Conservation (phyloP, 2,888 invertebrate genomes). For the Caenorhabditis uteleia region DNA sequence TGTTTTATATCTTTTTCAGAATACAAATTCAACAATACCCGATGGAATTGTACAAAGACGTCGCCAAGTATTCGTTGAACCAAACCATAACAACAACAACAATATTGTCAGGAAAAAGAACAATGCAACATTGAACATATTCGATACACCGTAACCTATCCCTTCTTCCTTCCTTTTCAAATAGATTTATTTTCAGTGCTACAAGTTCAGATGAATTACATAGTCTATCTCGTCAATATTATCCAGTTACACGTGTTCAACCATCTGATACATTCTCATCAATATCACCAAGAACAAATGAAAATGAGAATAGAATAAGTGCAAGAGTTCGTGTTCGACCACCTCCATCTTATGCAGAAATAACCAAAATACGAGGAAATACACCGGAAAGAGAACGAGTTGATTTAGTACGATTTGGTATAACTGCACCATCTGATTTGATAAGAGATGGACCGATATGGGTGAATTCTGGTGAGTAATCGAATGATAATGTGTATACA, state of each 20-base stretch:
- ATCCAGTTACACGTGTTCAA: too few relatives aligned
- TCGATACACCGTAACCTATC: too few relatives aligned
- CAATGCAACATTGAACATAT: neutral
- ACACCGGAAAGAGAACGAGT: neutral
- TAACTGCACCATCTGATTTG: neutral
- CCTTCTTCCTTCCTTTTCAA: too few relatives aligned
- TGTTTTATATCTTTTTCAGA: constrained; percentile 7
- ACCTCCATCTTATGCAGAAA: constrained; percentile 2
- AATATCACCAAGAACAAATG: too few relatives aligned
- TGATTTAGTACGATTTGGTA: neutral
- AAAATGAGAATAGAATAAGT: too few relatives aligned
- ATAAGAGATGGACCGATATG: neutral
- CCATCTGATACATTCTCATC: too few relatives aligned
- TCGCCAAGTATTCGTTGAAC: constrained; percentile 11
- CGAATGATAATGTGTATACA: neutral
- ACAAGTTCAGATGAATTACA: too few relatives aligned
- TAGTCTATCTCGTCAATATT: too few relatives aligned
- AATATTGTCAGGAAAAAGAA: neutral
- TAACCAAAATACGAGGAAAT: neutral
- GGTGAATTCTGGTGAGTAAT: constrained; percentile 4
- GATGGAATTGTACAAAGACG: constrained; percentile 22
- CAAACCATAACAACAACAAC: neutral
- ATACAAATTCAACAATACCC: constrained; percentile 12
- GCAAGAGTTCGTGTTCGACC: neutral
- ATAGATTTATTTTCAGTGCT: too few relatives aligned